Base-by-base conservation (phyloP, 1,140 invertebrate species). In the Luehdorfia chinensis region DNA sequence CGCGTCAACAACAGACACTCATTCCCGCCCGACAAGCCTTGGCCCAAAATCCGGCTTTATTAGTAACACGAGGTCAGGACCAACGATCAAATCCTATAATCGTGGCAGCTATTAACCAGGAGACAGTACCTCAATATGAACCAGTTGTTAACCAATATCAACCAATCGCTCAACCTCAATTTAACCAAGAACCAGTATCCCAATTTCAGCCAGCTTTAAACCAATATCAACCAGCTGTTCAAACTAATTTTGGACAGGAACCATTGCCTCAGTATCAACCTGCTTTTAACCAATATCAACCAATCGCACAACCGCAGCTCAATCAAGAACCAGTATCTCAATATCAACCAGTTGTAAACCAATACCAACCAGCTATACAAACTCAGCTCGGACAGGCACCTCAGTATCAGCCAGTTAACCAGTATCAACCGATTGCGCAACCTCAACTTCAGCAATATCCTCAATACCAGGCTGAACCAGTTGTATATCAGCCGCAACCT, bases 11-110 rank as follows among this genome's bases (percentile, higher is more conserved):
- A 21, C 58, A 68, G 50, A 33, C 46, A 16, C 47, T 59, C 36
- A 36, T 43, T 23, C 45, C 28, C 2, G 33, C 41, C 21, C 51
- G 50, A 33, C 64, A 61, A 51, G 34, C 30, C 9, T 41, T 72
- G 23, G 45, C 48, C n/a, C 74, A 71, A 51, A 76, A 66, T 27
- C 72, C 69, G 14, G 48, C 54, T 19, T 33, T 62, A n/a, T 53
- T 77, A 6, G 59, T 77, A 7, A 56, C 66, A 13, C 59, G 54
- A 50, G 8, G 21, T 8, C 60, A 68, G 53, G 62, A 62, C 32
- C 52, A 60, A 50, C 48, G 51, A 13, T 16, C 43, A 9, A 14
- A 23, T 23, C 36, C 50, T 0, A 28, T 43, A 28, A 16, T 28
- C 13, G 39, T 43, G n/a, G 23, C 14, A 19, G 34, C 16, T 11